Conservation (phyloP, 2,797 vertebrate species). For the Agapornis canus region DNA sequence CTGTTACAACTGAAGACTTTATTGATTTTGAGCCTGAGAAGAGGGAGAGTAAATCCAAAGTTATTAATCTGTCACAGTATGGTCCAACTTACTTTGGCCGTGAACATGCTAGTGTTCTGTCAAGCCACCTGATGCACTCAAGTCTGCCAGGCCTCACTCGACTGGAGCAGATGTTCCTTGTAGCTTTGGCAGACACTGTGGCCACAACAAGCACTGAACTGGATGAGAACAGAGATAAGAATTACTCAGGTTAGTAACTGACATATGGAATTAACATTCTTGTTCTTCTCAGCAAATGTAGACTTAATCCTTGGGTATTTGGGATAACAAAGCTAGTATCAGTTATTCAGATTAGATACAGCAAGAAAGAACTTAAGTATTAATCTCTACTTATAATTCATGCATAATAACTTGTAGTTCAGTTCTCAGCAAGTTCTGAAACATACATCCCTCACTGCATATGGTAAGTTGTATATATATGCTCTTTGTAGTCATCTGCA, state of each 20-base stretch:
- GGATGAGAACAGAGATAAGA: slow-evolving; percentile 86
- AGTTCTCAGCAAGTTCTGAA: neutral
- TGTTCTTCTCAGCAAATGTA: neutral
- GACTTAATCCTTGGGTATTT: neutral
- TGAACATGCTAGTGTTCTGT: slow-evolving; percentile 96
- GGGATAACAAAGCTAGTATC: neutral
- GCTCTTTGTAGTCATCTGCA: neutral
- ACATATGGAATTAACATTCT: neutral
- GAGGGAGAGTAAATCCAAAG: slow-evolving; percentile 90
- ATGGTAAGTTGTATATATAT: neutral
- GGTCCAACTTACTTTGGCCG: slow-evolving; percentile 95
- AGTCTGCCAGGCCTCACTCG: slow-evolving; percentile 96
- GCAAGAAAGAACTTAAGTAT: neutral
- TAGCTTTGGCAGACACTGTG: slow-evolving; percentile 96
- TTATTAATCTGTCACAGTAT: slow-evolving; percentile 97
- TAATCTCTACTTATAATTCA: neutral
- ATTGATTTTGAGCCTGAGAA: slow-evolving; percentile 93
- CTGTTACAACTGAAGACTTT: slow-evolving; percentile 92
- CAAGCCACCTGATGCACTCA: slow-evolving; percentile 98
- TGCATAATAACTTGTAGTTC: neutral
- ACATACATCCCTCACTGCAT: neutral
- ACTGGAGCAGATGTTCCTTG: slow-evolving; percentile 98
- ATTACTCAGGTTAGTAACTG: slow-evolving; percentile 86
- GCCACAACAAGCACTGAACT: slow-evolving; percentile 95
- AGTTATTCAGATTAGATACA: neutral